phyloP scores from a whole-genome alignment of 35 echinoderm and acorn worm species.

The Patiria miniata region DNA sequence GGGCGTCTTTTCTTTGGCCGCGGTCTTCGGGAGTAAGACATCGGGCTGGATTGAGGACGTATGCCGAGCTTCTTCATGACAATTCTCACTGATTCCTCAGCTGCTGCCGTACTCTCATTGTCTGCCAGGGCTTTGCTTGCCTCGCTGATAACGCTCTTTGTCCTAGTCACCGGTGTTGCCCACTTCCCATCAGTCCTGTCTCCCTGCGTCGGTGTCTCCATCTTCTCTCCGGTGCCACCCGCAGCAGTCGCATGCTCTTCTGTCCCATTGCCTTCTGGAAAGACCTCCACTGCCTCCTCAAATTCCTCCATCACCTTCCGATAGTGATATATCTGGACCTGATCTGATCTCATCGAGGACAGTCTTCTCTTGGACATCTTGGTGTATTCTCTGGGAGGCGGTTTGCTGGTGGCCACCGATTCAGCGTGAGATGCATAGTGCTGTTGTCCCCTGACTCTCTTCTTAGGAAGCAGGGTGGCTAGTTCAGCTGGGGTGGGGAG shows the following conservation, averaged over 20 bases:
- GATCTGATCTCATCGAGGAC: conserved; percentile 59
- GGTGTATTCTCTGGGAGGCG: conserved; percentile 41
- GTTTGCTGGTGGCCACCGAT: not conserved
- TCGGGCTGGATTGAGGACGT: conserved; percentile 45
- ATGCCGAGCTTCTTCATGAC: not conserved
- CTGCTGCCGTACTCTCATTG: not conserved
- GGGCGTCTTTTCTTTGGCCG: conserved; percentile 33
- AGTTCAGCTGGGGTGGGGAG: conserved; percentile 74
- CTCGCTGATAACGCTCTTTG: not conserved
- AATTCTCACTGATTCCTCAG: conserved; percentile 10
- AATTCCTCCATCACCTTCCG: conserved; percentile 18
- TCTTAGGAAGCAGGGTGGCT: conserved; percentile 69
- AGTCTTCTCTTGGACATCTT: conserved; percentile 59
- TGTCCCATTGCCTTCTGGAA: not conserved
- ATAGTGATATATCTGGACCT: conserved; percentile 69
- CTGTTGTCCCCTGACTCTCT: conserved; percentile 42
- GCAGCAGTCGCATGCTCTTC: not conserved
- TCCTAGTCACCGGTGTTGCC: conserved; percentile 2
- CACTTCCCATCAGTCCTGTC: not conserved
- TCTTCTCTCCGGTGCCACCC: not conserved
- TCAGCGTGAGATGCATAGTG: not conserved
- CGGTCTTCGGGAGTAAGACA: not conserved
- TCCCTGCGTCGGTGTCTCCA: not conserved
- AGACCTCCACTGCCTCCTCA: not conserved
- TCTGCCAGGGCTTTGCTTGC: not conserved